phyloP scores from a whole-genome alignment of 2,113 vertebrate species.

The Ictalurus furcatus region DNA sequence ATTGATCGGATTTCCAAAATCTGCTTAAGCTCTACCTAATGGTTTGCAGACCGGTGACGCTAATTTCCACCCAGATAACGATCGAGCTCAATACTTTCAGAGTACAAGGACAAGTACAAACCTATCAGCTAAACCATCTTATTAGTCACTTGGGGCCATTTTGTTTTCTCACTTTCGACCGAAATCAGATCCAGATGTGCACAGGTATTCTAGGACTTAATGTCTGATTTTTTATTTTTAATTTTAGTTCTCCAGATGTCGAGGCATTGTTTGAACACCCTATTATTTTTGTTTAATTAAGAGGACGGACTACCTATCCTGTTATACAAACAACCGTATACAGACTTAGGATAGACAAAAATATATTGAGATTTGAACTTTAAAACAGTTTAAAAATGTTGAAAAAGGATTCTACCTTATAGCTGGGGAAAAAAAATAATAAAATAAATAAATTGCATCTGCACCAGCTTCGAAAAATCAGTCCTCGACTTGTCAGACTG shows the following conservation, averaged over 20 bases:
- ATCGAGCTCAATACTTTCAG: slow-evolving; percentile 28
- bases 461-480: slow-evolving; percentile 4
- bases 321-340: not conserved
- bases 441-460: too few species aligned
- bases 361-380: not conserved
- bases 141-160: slow-evolving; percentile 36
- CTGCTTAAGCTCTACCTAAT: slow-evolving; percentile 36
- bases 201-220: slow-evolving; percentile 8
- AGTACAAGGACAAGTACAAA: slow-evolving; percentile 29
- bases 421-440: too few species aligned
- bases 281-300: not conserved
- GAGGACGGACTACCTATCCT: too few species aligned
- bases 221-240: not conserved
- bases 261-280: not conserved
- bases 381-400: not conserved
- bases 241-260: not conserved
- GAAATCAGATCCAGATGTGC: slow-evolving; percentile 39
- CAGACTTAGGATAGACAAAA: not conserved
- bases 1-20: slow-evolving; percentile 41
- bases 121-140: slow-evolving; percentile 40
- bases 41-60: slow-evolving; percentile 6
- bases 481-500: slow-evolving; percentile 64
- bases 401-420: not conserved
- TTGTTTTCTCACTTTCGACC: slow-evolving; percentile 35
- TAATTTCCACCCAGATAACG: slow-evolving; percentile 41